Evolutionary conservation across 2,888 invertebrate genomes (phyloP), one percentile per base, ranked within the genome.

Genomic region (Hirtodrosophila trivittata): DNA sequence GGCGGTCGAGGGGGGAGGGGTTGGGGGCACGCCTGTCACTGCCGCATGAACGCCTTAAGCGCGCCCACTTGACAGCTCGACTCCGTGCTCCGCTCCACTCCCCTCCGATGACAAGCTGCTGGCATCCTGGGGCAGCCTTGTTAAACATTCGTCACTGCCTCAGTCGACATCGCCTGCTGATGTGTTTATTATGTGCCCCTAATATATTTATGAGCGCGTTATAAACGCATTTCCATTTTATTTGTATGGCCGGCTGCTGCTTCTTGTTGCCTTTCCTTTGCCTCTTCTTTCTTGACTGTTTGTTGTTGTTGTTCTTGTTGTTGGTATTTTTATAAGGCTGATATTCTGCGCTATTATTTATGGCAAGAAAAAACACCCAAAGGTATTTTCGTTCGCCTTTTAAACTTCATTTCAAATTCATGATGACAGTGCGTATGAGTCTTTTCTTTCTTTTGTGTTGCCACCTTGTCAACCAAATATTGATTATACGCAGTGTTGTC

Each of bases 181-280:
- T 86, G 82, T 83, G 82, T 86, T 86, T 86, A 83, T 83, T 86
- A 83, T 83, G 82, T 71, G 81, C 68, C 73, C 66, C 77, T 83
- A 86, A 83, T 83, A 83, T 86, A 83, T 83, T 83, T 83, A 83
- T 83, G 82, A 86, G 75, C 77, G 70, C 86, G 81, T 83, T 86
- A 86, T 83, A 80, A 83, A 83, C 86, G 82, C 81, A 83, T 83
- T 82, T 82, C 71, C 86, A 80, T 83, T 83, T 83, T 83, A 80
- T 83, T 86, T 85, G 66, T 67, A 63, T 54, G 60, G 64, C 62
- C 64, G 35, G 3, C 64, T 66, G 41, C 43, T 46, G 28, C 49
- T 28, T 12, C 14, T 12, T n/a, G 2, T n/a, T 3, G 30, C 10
- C 18, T 4, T 12, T 47, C 49, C 32, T 30, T 28, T 30, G 12